Percentiles rank a stretch among this genome's conserved stretches.
Evolutionary conservation across 2,888 invertebrate species (phyloP).

Genomic region (Octodonta nipae): DNA sequence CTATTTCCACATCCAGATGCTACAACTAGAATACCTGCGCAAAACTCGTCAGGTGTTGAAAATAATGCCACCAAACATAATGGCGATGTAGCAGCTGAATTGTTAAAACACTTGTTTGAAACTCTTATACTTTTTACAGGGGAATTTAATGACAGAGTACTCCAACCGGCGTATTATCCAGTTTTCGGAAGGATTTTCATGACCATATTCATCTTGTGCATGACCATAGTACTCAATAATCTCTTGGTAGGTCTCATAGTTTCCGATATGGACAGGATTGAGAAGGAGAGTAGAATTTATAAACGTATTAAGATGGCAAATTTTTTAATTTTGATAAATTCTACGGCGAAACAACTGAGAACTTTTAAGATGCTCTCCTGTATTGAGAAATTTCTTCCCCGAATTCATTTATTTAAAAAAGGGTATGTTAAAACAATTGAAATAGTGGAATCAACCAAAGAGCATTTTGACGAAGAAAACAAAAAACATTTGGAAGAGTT

Average conservation of each 20-base stretch:
- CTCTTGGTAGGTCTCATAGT: slow-evolving; percentile 21
- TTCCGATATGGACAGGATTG: slow-evolving; percentile 20
- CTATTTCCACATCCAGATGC: slow-evolving; percentile 10
- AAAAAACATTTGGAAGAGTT: too few relatives aligned
- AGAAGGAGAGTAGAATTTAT: slow-evolving; percentile 15
- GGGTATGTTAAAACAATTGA: too few relatives aligned
- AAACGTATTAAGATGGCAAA: slow-evolving; percentile 18
- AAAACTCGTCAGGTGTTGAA: too few relatives aligned
- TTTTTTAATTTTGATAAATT: slow-evolving; percentile 17
- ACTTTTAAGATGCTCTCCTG: too few relatives aligned
- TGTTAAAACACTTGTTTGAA: slow-evolving; percentile 17
- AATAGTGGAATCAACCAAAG: too few relatives aligned
- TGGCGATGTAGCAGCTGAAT: too few relatives aligned
- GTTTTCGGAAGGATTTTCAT: slow-evolving; percentile 18
- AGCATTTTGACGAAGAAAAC: too few relatives aligned
- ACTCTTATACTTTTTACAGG: slow-evolving; percentile 20
- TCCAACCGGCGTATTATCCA: slow-evolving; percentile 13
- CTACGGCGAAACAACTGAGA: too few relatives aligned
- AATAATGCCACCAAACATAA: neutral
- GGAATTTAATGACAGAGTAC: slow-evolving; percentile 17
- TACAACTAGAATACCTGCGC: neutral
- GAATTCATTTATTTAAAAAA: too few relatives aligned
- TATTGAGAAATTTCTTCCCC: too few relatives aligned
- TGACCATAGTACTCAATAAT: slow-evolving; percentile 23
- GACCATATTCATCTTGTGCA: slow-evolving; percentile 20